phyloP scores from a whole-genome alignment of 2,797 vertebrate genomes.

The Siniperca scherzeri region DNA sequence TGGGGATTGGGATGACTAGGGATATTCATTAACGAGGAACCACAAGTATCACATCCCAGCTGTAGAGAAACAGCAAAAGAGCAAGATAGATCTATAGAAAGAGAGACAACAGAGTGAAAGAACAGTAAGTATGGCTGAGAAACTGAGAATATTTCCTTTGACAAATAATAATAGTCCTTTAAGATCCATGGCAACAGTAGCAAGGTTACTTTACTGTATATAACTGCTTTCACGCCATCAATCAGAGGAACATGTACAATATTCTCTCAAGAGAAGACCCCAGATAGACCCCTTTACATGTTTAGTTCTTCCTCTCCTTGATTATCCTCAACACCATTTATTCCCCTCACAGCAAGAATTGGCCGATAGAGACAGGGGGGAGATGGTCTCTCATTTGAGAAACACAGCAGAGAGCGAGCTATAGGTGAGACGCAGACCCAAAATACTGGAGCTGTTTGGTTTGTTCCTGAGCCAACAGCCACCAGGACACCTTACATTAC shows the following conservation, averaged over 20 bases:
- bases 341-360: background rate
- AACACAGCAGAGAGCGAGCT: background rate
- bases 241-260: slow-evolving; percentile 5
- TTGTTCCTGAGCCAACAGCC: background rate
- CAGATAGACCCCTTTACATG: background rate
- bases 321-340: background rate
- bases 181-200: slow-evolving; percentile 58
- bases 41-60: slow-evolving; percentile 63
- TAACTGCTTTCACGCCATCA: slow-evolving; percentile 15
- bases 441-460: background rate
- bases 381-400: background rate
- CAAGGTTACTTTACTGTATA: slow-evolving; percentile 26
- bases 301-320: background rate
- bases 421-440: background rate
- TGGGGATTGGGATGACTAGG: slow-evolving; percentile 10
- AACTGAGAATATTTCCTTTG: background rate
- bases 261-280: background rate
- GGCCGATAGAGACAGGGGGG: background rate
- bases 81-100: slow-evolving; percentile 38
- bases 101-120: slow-evolving; percentile 17
- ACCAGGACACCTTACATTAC: background rate
- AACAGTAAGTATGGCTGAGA: background rate
- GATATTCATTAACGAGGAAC: slow-evolving; percentile 25
- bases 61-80: slow-evolving; percentile 27
- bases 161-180: slow-evolving; percentile 15